phyloP scores from a whole-genome alignment of 2,888 invertebrate species.

The Caenorhabditis sp. region DNA sequence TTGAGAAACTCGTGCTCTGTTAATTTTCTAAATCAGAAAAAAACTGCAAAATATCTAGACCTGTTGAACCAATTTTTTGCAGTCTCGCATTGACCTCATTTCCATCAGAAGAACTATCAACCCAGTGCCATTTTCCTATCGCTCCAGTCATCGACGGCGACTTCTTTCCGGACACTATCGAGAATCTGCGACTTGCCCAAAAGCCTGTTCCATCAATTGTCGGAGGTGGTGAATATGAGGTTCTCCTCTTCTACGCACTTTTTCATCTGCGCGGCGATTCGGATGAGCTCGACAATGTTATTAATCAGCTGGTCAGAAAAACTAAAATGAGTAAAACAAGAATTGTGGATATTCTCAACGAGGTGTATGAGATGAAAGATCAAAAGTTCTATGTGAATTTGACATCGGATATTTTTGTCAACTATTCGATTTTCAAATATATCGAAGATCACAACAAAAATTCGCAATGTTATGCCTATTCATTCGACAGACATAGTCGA shows the following conservation, averaged over 20 bases:
- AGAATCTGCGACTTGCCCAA: slow-evolving; percentile 52
- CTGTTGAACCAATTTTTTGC: no score
- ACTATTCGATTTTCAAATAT: slow-evolving; percentile 48
- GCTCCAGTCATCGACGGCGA: slow-evolving; percentile 68
- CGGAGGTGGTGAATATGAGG: slow-evolving; percentile 64
- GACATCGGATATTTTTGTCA: slow-evolving; percentile 53
- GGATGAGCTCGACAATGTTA: slow-evolving; percentile 52
- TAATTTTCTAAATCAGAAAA: no score
- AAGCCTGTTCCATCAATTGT: slow-evolving; percentile 54
- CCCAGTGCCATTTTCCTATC: slow-evolving; percentile 55
- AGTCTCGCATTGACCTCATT: slow-evolving; percentile 58
- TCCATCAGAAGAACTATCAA: slow-evolving; percentile 51
- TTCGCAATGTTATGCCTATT: slow-evolving; percentile 43
- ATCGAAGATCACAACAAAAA: slow-evolving; percentile 29
- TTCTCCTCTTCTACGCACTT: slow-evolving; percentile 64
- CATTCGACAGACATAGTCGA: slow-evolving; percentile 48
- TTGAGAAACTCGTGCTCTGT: no score
- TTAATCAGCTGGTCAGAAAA: slow-evolving; percentile 29
- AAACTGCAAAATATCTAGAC: no score
- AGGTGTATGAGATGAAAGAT: slow-evolving; percentile 41
- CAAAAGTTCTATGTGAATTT: slow-evolving; percentile 32
- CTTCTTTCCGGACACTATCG: slow-evolving; percentile 52
- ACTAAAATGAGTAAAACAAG: slow-evolving; percentile 21
- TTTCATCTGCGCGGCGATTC: slow-evolving; percentile 51
- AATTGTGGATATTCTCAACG: slow-evolving; percentile 33